Evolutionary conservation across 2,888 invertebrate genomes (phyloP).

Genomic region (Dryomyza anilis): DNA sequence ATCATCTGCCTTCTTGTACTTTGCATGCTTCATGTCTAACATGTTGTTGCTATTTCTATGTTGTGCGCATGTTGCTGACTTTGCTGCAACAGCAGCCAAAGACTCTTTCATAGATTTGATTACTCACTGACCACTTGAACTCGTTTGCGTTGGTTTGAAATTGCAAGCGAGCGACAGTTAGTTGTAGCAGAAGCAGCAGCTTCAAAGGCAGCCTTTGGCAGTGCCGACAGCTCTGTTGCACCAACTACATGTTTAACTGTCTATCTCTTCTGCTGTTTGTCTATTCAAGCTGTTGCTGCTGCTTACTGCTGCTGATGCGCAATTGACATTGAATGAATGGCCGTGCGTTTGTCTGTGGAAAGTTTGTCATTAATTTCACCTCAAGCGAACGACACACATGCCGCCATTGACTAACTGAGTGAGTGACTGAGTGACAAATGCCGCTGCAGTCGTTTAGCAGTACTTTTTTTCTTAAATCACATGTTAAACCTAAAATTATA

Average conservation of each 20-base stretch:
- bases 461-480: too few species aligned
- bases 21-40: too few species aligned
- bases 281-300: neutral
- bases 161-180: slow-evolving; percentile 5
- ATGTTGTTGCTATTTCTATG: too few species aligned
- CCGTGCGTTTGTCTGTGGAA: slow-evolving; percentile 44
- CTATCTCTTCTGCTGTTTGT: neutral
- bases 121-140: neutral
- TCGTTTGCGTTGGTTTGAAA: neutral
- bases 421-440: neutral
- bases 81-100: too few species aligned
- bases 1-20: too few species aligned
- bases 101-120: too few species aligned
- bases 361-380: slow-evolving; percentile 27
- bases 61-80: too few species aligned
- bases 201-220: slow-evolving; percentile 11
- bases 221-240: slow-evolving; percentile 13
- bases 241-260: slow-evolving; percentile 38
- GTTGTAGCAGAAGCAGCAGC: neutral
- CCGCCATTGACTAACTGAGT: too few species aligned
- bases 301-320: slow-evolving; percentile 25
- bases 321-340: slow-evolving; percentile 49
- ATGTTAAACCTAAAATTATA: neutral
- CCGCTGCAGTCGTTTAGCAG: neutral
- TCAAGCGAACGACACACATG: neutral